Evolutionary conservation across 2,888 invertebrate genomes (phyloP), one percentile per base, ranked within the genome.

Genomic region (Phania funesta): DNA sequence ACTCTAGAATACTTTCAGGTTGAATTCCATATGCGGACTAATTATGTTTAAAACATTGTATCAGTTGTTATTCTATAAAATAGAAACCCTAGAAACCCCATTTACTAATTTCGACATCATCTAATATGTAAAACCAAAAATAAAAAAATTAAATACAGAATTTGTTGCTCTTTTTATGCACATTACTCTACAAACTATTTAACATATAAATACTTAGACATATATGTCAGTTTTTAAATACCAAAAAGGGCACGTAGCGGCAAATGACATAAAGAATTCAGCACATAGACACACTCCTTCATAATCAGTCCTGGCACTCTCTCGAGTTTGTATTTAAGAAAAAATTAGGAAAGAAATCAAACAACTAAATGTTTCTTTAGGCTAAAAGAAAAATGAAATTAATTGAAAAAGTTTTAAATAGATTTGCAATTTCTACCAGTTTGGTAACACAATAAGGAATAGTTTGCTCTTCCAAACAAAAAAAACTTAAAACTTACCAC

Each of bases 371-470:
- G 29, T 77, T 64, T 78, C 71, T 78, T 78, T 78, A 58, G 77
- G 77, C 41, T 65, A 65, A 78, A 78, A 58, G 50, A 26, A 78
- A 58, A 71, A 58, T 41, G 35, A 78, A 78, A 65, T 78, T 78
- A 78, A 78, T 71, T 78, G 65, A 78, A 78, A 78, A 78, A 78
- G 58, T 78, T 78, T 78, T 29, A 29, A 62, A 52, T 48, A 26
- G 56, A 65, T 64, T 26, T 46, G 16, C 35, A 7, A 35, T 22
- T 20, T 56, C 16, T 3, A 11, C n/a, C 24, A 35, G 18, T 18
- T 26, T 44, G 16, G 6, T 26, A 8, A 26, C 5, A 3, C 5
- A 52, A 38, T 0, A 11, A 46, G 18, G 29, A 71, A 38, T 41
- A 29, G 3, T 24, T 13, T 44, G n/a, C 22, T 32, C 4, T 29